Evolutionary conservation across 2,797 vertebrate genomes (phyloP), one percentile per base, ranked within the genome.

Genomic region (Nyctalus aviator): DNA sequence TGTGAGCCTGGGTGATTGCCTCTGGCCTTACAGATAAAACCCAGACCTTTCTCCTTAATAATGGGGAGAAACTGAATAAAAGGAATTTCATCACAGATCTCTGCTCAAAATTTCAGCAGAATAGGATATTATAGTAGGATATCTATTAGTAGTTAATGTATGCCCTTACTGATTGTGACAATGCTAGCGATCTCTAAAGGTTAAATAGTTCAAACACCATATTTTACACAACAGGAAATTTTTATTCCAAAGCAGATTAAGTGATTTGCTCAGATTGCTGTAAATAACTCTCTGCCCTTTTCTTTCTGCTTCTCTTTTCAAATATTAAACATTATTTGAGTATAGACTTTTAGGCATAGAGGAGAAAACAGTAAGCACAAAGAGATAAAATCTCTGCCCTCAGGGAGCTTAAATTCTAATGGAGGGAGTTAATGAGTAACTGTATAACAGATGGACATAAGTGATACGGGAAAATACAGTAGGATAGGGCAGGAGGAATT

Each of bases 181-280:
- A 17, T 93, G 46, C 75, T 75, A 64, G 44, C 93, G 48, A 17
- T 88, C 21, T 89, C 69, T 72, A 78, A 27, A 81, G 64, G 12
- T 78, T 84, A 35, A 84, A 30, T 83, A 84, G 46, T 86, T 21
- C 37, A 89, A 83, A 12, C 3, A 18, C 32, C 13, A 93, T 18
- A 46, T 93, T 81, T 90, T 87, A 91, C 12, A 32, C 21, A 69
- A 44, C 8, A 77, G 84, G 66, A 94, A 82, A 78, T 73, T 81
- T 66, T 81, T n/a, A 77, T 41, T 88, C 75, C 32, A 71, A 90
- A 93, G 35, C 5, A 57, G 48, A 50, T 41, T 53, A 64, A 59
- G 64, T 73, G 32, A 86, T 90, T 92, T 94, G 35, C 88, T 90
- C 7, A 62, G 48, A 69, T 72, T 94, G 91, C 69, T 93, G 82